Evolutionary conservation across 1,140 invertebrate species (phyloP).

Genomic region (Aphidius gifuensis): DNA sequence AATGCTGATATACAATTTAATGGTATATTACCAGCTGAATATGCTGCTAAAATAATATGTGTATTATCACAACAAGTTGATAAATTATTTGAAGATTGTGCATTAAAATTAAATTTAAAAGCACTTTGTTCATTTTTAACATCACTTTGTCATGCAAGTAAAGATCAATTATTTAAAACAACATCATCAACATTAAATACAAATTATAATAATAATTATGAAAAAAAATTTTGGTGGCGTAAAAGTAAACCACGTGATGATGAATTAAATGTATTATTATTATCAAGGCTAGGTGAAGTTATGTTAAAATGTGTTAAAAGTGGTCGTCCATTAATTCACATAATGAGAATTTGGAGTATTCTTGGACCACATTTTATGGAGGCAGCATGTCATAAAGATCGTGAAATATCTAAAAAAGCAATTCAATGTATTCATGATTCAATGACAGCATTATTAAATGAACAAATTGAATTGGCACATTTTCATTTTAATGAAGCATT

Average conservation of each 20-base stretch:
- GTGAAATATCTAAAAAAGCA: conserved; percentile 84
- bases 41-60: conserved; percentile 83
- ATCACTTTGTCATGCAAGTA: conserved; percentile 77
- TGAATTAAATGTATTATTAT: conserved; percentile 60
- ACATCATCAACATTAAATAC: conserved; percentile 45
- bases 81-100: conserved; percentile 79
- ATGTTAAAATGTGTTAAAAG: conserved; percentile 83
- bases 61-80: conserved; percentile 83
- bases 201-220: background rate
- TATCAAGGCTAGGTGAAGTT: conserved; percentile 82
- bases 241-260: conserved; percentile 53
- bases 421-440: conserved; percentile 92
- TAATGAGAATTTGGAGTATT: conserved; percentile 87
- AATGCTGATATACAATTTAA: conserved; percentile 61
- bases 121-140: conserved; percentile 78
- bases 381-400: conserved; percentile 87
- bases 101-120: conserved; percentile 79
- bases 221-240: conserved; percentile 57
- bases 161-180: conserved; percentile 69
- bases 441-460: conserved; percentile 82
- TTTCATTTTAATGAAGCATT: conserved; percentile 95
- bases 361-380: conserved; percentile 90
- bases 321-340: conserved; percentile 82
- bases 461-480: conserved; percentile 83
- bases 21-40: conserved; percentile 73